Percentiles rank a stretch among this genome's conserved stretches.
Conservation (phyloP, 2,113 vertebrate species). For the Cottus gobio region DNA sequence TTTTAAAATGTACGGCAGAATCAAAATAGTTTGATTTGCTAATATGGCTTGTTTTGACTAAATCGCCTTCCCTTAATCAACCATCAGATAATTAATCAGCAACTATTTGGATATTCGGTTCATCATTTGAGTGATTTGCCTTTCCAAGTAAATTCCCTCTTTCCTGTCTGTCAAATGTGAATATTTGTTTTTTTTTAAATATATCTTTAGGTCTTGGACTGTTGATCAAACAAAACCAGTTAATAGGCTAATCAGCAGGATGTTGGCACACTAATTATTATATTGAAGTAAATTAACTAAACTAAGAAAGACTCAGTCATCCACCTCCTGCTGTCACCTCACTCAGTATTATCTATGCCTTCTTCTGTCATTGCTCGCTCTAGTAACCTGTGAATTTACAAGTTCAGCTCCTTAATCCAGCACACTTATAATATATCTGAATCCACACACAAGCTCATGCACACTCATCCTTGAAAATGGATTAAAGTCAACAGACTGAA, state of each 20-base stretch:
- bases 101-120: not conserved
- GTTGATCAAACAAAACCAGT: not conserved
- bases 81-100: not conserved
- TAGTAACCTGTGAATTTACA: not conserved
- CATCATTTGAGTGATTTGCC: not conserved
- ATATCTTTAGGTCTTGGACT: not conserved
- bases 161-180: not conserved
- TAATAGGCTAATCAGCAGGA: not conserved
- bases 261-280: not conserved
- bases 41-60: not conserved
- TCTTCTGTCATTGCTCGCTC: not conserved
- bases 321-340: not conserved
- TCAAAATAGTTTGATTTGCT: not conserved
- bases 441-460: not conserved
- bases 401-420: not conserved
- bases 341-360: not conserved
- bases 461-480: slow-evolving; percentile 3
- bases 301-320: not conserved
- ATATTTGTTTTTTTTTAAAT: not conserved
- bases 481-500: slow-evolving; percentile 15
- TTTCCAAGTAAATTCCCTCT: too few species aligned
- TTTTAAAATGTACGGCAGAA: not conserved
- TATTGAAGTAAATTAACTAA: not conserved
- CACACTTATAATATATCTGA: not conserved
- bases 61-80: not conserved